Base-by-base conservation (phyloP, 2,113 vertebrate genomes). In the Glareola pratincola region DNA sequence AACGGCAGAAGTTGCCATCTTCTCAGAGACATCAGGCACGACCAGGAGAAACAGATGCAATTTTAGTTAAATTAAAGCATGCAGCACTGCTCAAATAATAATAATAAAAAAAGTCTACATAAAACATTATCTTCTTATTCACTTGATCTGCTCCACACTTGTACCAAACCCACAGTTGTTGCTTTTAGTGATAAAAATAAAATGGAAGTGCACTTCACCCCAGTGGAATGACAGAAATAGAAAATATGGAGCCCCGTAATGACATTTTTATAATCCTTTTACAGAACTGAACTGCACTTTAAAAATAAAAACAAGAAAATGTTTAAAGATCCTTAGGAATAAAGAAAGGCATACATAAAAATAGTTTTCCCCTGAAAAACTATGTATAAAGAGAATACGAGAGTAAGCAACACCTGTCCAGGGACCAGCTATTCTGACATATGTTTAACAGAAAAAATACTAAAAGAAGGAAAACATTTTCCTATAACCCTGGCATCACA, bases 11-110 rank as follows among this genome's bases (percentile, higher is more conserved):
- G 92, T 5, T 96, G 95, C 94, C 93, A 85, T 94, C 95, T 94
- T 95, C 91, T 81, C 91, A 13, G 81, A 87, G 84, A 92, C 50
- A 87, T 96, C 94, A 92, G 95, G 89, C 94, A 93, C 54, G 84
- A 91, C 87, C 89, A 80, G 79, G 87, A 96, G 89, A 97, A 97
- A 93, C 51, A 67, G 92, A 96, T 47, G 80, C 69, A 64, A 89
- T 94, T 96, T 88, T 47, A 90, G 78, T 68, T 90, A 85, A 88
- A 85, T 84, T 92, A 92, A 95, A 96, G 71, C 63, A 34, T 12
- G 45, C 0, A 5, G 66, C 48, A 77, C 48, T 67, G 64, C 48
- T 78, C 7, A 6, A 81, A 62, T 19, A 89, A 91, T 26, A 81
- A 90, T 92, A 90, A 56, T 73, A 86, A 36, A 78, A 60, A n/a